Base-by-base conservation (phyloP, 2,888 invertebrate species). In the Drosophila rubida region DNA sequence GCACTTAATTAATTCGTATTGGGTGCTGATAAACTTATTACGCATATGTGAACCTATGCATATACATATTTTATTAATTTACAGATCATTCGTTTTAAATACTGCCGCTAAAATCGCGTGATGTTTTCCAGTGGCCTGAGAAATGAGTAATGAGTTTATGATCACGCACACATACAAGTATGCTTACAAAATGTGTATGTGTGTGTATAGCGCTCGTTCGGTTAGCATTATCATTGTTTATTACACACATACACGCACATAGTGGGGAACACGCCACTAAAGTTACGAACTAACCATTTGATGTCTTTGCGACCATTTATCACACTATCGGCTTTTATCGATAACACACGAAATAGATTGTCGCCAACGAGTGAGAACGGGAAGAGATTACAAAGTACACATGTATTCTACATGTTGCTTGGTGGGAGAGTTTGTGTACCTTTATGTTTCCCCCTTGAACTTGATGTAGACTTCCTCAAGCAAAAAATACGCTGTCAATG, bases 191-290 rank as follows among this genome's bases (percentile, higher is more conserved):
- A 16, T 39, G 27, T 45, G 22, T 23, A n/a, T 53, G n/a, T 39
- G 27, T 16, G 14, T 46, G 30, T 30, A 41, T 35, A 39, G 25
- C 27, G 63, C 39, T 64, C 23, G 11, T 25, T 54, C 22, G 9
- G 41, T 32, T 32, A 9, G 50, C 50, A 35, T 57, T 75, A 65
- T 59, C 46, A 55, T 48, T 49, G 35, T 77, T 77, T 86, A 76
- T 67, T 57, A 58, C 64, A 59, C 37, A 51, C 48, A 37, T 8
- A 42, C 27, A 50, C 22, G 32, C 0, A 35, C 4, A 30, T 2
- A 37, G 59, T 60, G 48, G 42, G 42, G 11, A 81, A 78, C 85
- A 79, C 75, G 71, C 82, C 85, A 85, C 82, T 67, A 62, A 44
- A 53, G 13, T 30, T 53, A 27, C 27, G 41, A 69, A 41, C 45